Evolutionary conservation across 1,140 invertebrate genomes (phyloP).

Genomic region (Amyelois transitella): DNA sequence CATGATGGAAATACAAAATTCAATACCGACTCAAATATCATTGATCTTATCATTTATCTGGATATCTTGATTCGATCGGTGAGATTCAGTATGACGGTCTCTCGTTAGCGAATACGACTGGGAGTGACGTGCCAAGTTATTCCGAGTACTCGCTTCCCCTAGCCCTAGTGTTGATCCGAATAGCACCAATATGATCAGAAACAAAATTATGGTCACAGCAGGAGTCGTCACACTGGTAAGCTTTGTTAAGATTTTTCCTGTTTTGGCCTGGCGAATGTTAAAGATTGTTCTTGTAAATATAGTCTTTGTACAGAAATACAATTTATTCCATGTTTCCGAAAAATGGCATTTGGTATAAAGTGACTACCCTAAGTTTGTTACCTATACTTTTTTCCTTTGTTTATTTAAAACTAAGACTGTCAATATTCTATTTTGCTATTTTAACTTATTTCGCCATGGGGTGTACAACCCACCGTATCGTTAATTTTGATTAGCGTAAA

Average conservation of each 20-base stretch:
- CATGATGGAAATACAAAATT: neutral
- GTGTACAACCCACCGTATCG: too few relatives aligned
- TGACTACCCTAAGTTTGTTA: too few relatives aligned
- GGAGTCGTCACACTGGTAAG: constrained; percentile 27
- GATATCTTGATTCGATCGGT: neutral
- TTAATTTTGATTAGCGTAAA: too few relatives aligned
- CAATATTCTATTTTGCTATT: too few relatives aligned
- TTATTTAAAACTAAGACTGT: too few relatives aligned
- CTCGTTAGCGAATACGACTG: neutral
- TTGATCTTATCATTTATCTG: neutral
- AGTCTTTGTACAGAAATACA: too few relatives aligned
- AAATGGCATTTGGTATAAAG: too few relatives aligned
- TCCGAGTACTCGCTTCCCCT: neutral
- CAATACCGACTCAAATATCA: neutral
- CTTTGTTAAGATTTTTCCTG: neutral
- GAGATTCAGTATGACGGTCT: neutral
- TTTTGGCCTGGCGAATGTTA: neutral
- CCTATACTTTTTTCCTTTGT: too few relatives aligned
- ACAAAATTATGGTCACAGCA: constrained; percentile 21
- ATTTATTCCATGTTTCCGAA: too few relatives aligned
- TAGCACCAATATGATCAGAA: constrained; percentile 13
- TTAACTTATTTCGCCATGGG: too few relatives aligned
- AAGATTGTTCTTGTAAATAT: too few relatives aligned
- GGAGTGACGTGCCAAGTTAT: neutral
- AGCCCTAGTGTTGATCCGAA: neutral